Evolutionary conservation across 2,888 invertebrate species (phyloP).

Genomic region (Molanna angustata): DNA sequence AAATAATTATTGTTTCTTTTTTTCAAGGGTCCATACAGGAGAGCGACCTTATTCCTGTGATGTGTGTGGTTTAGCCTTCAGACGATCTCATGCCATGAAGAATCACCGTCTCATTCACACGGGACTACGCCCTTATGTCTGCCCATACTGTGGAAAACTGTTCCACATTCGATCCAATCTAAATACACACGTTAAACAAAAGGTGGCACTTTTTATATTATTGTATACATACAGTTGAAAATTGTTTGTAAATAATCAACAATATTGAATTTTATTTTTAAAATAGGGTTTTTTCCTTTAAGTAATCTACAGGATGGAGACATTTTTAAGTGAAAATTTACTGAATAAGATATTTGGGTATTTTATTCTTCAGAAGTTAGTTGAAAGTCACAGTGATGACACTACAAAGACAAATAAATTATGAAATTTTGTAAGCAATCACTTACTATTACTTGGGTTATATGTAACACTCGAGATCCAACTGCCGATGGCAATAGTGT

Average conservation of each 20-base stretch:
- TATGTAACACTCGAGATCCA: too few species aligned
- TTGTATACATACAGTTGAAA: background rate
- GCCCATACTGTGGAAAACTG: conserved; percentile 36
- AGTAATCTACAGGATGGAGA: too few species aligned
- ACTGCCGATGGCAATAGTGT: too few species aligned
- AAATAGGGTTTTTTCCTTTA: background rate
- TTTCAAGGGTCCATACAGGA: conserved; percentile 33
- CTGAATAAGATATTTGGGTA: too few species aligned
- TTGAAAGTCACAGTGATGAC: too few species aligned
- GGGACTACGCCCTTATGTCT: conserved; percentile 42
- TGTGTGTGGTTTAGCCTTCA: conserved; percentile 33
- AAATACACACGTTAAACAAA: conserved; percentile 27
- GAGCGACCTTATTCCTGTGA: conserved; percentile 35
- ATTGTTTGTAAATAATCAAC: background rate
- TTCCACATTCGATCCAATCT: conserved; percentile 29
- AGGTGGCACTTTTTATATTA: conserved; percentile 13
- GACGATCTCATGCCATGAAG: conserved; percentile 34
- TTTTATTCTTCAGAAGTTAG: too few species aligned
- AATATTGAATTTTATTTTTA: background rate
- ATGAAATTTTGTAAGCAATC: too few species aligned
- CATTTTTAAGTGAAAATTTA: too few species aligned
- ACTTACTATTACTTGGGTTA: too few species aligned
- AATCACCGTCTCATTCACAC: conserved; percentile 33
- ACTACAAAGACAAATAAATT: too few species aligned
- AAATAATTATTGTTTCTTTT: background rate